Evolutionary conservation across 2,113 vertebrate genomes (phyloP).

Genomic region (Archocentrus centrarchus): DNA sequence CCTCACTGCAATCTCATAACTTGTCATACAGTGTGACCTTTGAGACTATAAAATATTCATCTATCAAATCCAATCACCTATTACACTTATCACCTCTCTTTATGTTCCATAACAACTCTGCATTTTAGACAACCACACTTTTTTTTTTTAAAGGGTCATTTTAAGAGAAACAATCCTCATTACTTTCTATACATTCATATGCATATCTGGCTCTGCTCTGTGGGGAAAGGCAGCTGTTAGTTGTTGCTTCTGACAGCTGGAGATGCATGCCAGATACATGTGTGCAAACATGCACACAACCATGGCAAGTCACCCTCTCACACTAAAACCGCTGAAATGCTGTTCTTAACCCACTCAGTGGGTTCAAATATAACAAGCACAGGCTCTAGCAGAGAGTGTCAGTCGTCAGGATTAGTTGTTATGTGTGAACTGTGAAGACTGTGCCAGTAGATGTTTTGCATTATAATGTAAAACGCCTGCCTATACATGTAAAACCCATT

Average conservation of each 20-base stretch:
- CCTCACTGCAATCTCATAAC: not conserved
- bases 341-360: not conserved
- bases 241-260: conserved; percentile 52
- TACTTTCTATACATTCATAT: not conserved
- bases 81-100: not conserved
- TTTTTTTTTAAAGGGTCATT: not conserved
- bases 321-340: conserved; percentile 51
- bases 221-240: conserved; percentile 50
- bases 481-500: conserved; percentile 32
- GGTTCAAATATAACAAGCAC: not conserved
- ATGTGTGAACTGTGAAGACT: conserved; percentile 53
- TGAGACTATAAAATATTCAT: too few relatives aligned
- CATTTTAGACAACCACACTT: not conserved
- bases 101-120: not conserved
- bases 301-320: conserved; percentile 8
- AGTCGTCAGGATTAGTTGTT: conserved; percentile 16
- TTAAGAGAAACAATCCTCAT: not conserved
- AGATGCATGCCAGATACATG: conserved; percentile 23
- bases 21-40: not conserved
- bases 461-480: conserved; percentile 3
- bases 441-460: not conserved
- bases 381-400: not conserved
- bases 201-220: not conserved
- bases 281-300: not conserved
- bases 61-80: not conserved